Evolutionary conservation across 2,888 invertebrate genomes (phyloP).

Genomic region (Smittia aterrima): DNA sequence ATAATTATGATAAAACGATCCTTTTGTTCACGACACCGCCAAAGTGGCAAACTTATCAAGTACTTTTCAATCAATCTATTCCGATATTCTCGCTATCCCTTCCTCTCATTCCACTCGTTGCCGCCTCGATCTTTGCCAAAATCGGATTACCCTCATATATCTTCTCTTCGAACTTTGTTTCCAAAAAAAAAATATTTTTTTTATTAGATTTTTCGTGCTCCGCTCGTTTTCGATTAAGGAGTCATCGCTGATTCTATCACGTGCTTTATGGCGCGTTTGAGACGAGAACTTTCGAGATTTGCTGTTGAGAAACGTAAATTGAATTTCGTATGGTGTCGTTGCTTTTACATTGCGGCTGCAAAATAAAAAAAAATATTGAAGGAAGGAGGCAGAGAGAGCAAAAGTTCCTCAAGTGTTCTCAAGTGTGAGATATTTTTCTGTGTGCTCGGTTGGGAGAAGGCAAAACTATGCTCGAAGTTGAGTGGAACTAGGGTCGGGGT

Average conservation of each 20-base stretch:
- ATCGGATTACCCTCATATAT: background rate
- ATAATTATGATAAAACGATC: slow-evolving; percentile 28
- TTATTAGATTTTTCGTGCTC: slow-evolving; percentile 15
- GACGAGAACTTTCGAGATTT: background rate
- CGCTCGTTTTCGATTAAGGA: slow-evolving; percentile 22
- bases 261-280: background rate
- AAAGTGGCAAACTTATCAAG: slow-evolving; percentile 25
- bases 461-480: background rate
- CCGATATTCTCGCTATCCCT: background rate
- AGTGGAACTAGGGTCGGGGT: background rate
- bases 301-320: slow-evolving; percentile 13
- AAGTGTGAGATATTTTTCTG: slow-evolving; percentile 23
- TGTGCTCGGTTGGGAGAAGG: background rate
- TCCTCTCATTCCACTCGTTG: background rate
- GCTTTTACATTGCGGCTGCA: background rate
- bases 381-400: too few species aligned
- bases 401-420: slow-evolving; percentile 23
- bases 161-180: background rate
- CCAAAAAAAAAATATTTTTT: background rate
- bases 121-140: background rate
- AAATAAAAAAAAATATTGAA: background rate
- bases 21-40: slow-evolving; percentile 5
- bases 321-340: slow-evolving; percentile 5
- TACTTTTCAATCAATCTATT: slow-evolving; percentile 13
- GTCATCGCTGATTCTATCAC: slow-evolving; percentile 14